Conservation (phyloP, 2,888 invertebrate genomes). For the Gasteruption jaculator region DNA sequence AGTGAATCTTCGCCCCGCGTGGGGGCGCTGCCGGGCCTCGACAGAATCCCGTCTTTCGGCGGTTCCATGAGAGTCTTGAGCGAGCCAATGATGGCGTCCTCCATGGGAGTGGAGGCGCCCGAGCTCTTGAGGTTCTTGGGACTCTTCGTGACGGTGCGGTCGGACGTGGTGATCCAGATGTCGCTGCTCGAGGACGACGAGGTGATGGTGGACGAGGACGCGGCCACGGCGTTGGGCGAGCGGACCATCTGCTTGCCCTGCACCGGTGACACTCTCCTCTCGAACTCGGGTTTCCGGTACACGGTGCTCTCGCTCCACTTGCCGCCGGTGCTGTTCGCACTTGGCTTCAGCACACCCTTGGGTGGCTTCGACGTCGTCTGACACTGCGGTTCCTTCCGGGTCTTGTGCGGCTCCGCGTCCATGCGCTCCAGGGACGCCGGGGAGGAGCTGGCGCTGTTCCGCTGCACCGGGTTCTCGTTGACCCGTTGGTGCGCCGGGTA, state of each 20-base stretch:
- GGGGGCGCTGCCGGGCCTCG: constrained; percentile 57
- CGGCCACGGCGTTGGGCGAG: constrained; percentile 34
- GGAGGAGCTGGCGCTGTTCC: constrained; percentile 37
- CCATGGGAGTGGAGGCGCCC: constrained; percentile 55
- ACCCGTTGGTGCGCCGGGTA: constrained; percentile 55
- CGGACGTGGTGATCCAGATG: constrained; percentile 56
- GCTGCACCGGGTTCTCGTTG: constrained; percentile 41
- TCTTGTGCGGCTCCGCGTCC: constrained; percentile 35
- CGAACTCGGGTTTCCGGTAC: constrained; percentile 32
- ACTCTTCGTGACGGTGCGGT: constrained; percentile 53
- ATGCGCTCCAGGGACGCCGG: constrained; percentile 49
- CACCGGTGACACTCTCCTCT: constrained; percentile 35
- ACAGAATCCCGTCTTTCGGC: constrained; percentile 48
- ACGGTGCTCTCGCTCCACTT: too few relatives aligned
- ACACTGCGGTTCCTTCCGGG: constrained; percentile 36
- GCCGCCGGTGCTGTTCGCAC: constrained; percentile 24
- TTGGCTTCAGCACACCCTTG: constrained; percentile 34
- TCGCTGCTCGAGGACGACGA: constrained; percentile 57
- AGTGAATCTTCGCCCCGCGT: constrained; percentile 43
- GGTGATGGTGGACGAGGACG: constrained; percentile 49
- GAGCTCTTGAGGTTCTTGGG: constrained; percentile 53
- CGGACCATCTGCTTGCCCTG: constrained; percentile 29
- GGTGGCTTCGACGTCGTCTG: constrained; percentile 37
- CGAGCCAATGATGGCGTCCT: constrained; percentile 45
- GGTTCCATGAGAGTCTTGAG: constrained; percentile 39